Conservation (phyloP, 2,797 vertebrate genomes). For the Manis javanica region DNA sequence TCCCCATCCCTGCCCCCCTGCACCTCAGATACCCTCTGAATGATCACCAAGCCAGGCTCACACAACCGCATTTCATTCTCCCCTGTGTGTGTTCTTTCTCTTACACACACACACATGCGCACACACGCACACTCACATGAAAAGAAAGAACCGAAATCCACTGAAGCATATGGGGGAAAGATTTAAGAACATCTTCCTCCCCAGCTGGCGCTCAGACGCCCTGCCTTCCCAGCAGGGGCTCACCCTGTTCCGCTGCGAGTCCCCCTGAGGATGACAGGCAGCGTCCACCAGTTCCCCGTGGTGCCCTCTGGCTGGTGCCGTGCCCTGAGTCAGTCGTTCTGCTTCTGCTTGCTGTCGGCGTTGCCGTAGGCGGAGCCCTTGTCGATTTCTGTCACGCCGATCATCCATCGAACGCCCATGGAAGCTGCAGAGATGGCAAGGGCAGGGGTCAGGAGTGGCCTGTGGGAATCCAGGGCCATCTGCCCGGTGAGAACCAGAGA, state of each 20-base stretch:
- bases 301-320: slow-evolving; percentile 79
- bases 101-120: neutral
- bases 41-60: neutral
- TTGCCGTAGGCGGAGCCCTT: slow-evolving; percentile 94
- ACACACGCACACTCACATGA: neutral
- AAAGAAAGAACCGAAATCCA: slow-evolving; percentile 8
- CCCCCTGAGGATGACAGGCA: slow-evolving; percentile 62
- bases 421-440: slow-evolving; percentile 88
- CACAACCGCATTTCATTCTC: neutral
- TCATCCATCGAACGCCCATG: slow-evolving; percentile 95
- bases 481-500: accelerated
- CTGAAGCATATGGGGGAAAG: neutral
- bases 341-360: slow-evolving; percentile 87
- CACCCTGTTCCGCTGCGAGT: neutral
- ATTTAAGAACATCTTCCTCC: neutral
- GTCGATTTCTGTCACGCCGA: slow-evolving; percentile 96
- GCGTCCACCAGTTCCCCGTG: slow-evolving; percentile 74
- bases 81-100: too few species aligned
- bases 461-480: accelerated
- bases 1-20: slow-evolving; percentile 5
- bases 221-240: neutral
- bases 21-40: neutral
- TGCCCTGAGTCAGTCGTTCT: slow-evolving; percentile 82
- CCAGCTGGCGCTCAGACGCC: neutral
- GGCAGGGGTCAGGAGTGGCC: neutral